A percentile compares a stretch with the other conserved stretches of the same genome.
Conservation (phyloP, 2,888 invertebrate genomes). For the Erebia ligea region DNA sequence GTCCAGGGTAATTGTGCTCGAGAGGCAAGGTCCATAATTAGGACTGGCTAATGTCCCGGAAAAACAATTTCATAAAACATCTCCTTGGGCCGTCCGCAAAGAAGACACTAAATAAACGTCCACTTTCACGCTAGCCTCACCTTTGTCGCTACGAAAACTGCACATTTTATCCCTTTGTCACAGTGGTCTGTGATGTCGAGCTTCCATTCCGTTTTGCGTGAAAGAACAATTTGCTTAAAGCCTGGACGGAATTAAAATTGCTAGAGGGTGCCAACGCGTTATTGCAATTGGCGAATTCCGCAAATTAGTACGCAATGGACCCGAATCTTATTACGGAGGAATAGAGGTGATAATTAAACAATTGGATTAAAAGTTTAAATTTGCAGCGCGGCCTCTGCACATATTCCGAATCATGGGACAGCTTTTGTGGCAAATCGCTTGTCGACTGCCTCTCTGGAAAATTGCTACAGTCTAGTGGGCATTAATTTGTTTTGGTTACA, state of each 20-base stretch:
- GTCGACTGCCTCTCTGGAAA: slow-evolving; percentile 47
- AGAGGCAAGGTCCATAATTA: slow-evolving; percentile 73
- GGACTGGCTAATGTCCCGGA: slow-evolving; percentile 77
- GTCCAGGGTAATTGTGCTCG: slow-evolving; percentile 74
- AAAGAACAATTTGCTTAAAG: slow-evolving; percentile 63
- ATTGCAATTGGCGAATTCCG: slow-evolving; percentile 51
- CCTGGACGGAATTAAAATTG: slow-evolving; percentile 65
- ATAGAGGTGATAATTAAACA: slow-evolving; percentile 55
- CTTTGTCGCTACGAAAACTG: slow-evolving; percentile 64
- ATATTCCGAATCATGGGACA: slow-evolving; percentile 51
- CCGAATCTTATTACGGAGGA: slow-evolving; percentile 48
- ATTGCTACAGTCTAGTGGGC: slow-evolving; percentile 48
- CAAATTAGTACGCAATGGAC: slow-evolving; percentile 44
- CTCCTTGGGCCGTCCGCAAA: slow-evolving; percentile 66
- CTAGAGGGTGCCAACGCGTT: slow-evolving; percentile 54
- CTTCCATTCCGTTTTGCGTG: slow-evolving; percentile 63
- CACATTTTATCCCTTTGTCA: slow-evolving; percentile 51
- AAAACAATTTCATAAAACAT: slow-evolving; percentile 83
- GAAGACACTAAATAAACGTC: slow-evolving; percentile 76
- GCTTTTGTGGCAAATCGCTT: slow-evolving; percentile 56
- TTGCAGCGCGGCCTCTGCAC: slow-evolving; percentile 48
- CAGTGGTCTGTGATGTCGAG: slow-evolving; percentile 39
- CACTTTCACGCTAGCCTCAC: slow-evolving; percentile 66
- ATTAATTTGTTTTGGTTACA: slow-evolving; percentile 46
- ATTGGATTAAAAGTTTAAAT: slow-evolving; percentile 45